Conservation (phyloP, 2,113 vertebrate species). For the Meleagris gallopavo region DNA sequence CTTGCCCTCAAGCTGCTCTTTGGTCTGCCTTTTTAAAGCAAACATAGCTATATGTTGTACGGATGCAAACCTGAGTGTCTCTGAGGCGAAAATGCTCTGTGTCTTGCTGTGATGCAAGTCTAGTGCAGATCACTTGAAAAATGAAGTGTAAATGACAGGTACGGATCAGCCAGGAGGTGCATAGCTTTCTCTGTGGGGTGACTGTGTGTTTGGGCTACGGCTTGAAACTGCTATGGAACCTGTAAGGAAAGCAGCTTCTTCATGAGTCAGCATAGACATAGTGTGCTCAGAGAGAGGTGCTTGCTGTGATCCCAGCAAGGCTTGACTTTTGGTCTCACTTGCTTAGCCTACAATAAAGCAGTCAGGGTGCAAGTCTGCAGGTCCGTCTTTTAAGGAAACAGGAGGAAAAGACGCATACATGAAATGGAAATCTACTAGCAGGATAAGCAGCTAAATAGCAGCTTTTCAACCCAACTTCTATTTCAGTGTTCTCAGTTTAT, state of each 20-base stretch:
- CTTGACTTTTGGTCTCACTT: not conserved
- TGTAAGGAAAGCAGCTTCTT: not conserved
- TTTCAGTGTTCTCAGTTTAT: not conserved
- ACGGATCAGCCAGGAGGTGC: not conserved
- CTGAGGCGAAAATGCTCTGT: not conserved
- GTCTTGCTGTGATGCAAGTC: fast-evolving
- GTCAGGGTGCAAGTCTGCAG: fast-evolving
- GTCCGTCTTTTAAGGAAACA: not conserved
- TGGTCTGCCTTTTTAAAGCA: not conserved
- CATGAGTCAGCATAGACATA: not conserved
- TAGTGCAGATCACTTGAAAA: not conserved
- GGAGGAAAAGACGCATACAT: not conserved
- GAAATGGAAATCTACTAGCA: not conserved
- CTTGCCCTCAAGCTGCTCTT: not conserved
- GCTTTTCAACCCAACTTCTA: not conserved
- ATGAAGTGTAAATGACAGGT: not conserved
- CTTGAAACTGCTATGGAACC: not conserved
- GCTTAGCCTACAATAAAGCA: not conserved
- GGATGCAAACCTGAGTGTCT: not conserved
- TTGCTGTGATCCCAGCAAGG: fast-evolving
- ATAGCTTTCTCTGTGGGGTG: not conserved
- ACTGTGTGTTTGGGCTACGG: not conserved
- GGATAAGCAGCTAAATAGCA: not conserved
- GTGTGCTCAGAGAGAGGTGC: not conserved
- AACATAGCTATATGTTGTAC: not conserved